Evolutionary conservation across 2,888 invertebrate species (phyloP).

Genomic region (Cordilura impudica): DNA sequence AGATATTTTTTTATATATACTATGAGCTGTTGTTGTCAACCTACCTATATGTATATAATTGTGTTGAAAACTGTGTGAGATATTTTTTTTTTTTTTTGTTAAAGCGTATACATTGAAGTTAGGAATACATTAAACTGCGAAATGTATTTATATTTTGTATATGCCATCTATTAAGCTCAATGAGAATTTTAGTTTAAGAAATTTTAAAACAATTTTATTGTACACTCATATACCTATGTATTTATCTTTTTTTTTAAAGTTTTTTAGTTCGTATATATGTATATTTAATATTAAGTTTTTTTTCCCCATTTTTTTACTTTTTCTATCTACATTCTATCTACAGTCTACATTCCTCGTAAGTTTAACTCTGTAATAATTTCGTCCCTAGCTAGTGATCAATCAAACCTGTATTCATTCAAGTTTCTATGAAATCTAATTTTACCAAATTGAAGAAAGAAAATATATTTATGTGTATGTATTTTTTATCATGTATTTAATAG

Average conservation of each 20-base stretch:
- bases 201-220: too few species aligned
- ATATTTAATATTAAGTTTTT: too few species aligned
- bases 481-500: constrained; percentile 52
- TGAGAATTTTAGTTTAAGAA: constrained; percentile 27
- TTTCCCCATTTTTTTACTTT: too few species aligned
- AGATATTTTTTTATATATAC: constrained; percentile 13
- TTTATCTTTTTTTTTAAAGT: too few species aligned
- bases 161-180: constrained; percentile 44
- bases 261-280: too few species aligned
- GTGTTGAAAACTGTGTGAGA: constrained; percentile 10
- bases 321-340: constrained; percentile 3
- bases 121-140: constrained; percentile 12
- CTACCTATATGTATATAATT: constrained; percentile 20
- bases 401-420: neutral
- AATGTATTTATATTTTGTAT: constrained; percentile 40
- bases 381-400: constrained; percentile 46
- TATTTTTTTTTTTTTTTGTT: too few species aligned
- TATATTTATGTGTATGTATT: constrained; percentile 43
- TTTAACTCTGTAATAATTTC: constrained; percentile 26
- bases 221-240: too few species aligned
- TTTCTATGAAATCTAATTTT: constrained; percentile 44
- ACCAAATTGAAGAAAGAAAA: constrained; percentile 8
- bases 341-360: constrained; percentile 26
- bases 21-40: constrained; percentile 40
- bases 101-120: constrained; percentile 27